Conservation (phyloP, 2,797 vertebrate species). For the Coreius guichenoti region DNA sequence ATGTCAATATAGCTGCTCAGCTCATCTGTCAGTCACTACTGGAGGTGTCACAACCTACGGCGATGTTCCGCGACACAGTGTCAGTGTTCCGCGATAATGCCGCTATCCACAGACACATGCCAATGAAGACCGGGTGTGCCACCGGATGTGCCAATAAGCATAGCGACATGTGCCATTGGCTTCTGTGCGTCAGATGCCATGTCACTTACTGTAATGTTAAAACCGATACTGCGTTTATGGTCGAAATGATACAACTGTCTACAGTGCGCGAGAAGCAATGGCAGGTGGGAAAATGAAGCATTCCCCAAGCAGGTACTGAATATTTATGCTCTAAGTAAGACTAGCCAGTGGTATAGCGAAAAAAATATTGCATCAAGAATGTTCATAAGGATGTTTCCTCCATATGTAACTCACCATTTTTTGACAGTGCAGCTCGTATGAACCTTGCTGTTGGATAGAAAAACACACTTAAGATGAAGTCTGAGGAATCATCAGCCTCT, state of each 20-base stretch:
- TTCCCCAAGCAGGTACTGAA: background rate
- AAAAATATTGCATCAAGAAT: background rate
- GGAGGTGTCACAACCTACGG: too few relatives aligned
- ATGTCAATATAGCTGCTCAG: too few relatives aligned
- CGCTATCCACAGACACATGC: too few relatives aligned
- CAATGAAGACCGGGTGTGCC: too few relatives aligned
- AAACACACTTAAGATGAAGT: slow-evolving; percentile 86
- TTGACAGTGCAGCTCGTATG: slow-evolving; percentile 82
- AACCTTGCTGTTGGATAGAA: slow-evolving; percentile 87
- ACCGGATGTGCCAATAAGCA: too few relatives aligned
- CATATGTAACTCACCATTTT: slow-evolving; percentile 79
- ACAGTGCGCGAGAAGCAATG: background rate
- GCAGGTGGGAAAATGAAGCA: background rate
- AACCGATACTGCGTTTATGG: too few relatives aligned
- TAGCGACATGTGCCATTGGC: too few relatives aligned
- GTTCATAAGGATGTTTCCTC: background rate
- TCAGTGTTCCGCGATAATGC: too few relatives aligned
- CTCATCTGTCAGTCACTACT: too few relatives aligned
- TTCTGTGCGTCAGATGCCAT: too few relatives aligned
- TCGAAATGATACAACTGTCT: background rate
- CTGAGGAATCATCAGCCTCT: slow-evolving; percentile 88
- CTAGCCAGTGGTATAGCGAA: background rate
- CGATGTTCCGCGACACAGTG: too few relatives aligned
- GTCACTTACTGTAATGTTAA: too few relatives aligned
- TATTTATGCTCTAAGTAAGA: background rate